Evolutionary conservation across 2,113 vertebrate genomes (phyloP), one percentile per base, ranked within the genome.

Genomic region (Fukomys damarensis): DNA sequence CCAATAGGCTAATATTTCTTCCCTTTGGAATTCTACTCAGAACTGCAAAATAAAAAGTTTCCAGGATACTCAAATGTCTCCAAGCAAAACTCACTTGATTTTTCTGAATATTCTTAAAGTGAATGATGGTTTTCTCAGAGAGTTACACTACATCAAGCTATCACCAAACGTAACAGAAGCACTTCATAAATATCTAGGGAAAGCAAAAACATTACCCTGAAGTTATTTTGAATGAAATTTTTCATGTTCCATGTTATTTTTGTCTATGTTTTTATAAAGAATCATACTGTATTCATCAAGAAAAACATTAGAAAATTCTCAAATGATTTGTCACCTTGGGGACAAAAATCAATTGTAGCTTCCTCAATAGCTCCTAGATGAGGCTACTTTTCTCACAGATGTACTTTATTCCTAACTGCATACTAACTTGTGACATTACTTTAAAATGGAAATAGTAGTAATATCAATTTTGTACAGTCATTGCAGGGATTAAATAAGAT

Each of bases 211-310:
- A 28, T 92, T 58, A 66, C 59, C 17, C 90, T 88, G 80, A 93
- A 94, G 89, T 82, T 43, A 83, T 94, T 76, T 72, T 52, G 38
- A 95, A 82, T 94, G 43, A 43, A 93, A 88, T 82, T 63, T 85
- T 68, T 9, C 12, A 81, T 28, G 7, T 77, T 85, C n/a, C 20
- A 22, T 74, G n/a, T 95, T 91, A 79, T 46, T 28, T 28, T 70
- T 68, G 38, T 86, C 12, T 74, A 5, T 86, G 8, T 61, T 70
- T 72, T 87, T 80, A 58, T 35, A 81, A 52, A 65, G 19, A 13
- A 66, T 82, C 65, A 77, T 49, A 2, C 7, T 91, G 28, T 85
- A 46, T 35, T 74, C 22, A 12, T 80, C 7, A 46, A 90, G 32
- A 86, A 93, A 89, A 10, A 89, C 7, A 32, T 70, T 8, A 83